Conservation (phyloP, 2,888 invertebrate species). For the Teleiodes luculella region DNA sequence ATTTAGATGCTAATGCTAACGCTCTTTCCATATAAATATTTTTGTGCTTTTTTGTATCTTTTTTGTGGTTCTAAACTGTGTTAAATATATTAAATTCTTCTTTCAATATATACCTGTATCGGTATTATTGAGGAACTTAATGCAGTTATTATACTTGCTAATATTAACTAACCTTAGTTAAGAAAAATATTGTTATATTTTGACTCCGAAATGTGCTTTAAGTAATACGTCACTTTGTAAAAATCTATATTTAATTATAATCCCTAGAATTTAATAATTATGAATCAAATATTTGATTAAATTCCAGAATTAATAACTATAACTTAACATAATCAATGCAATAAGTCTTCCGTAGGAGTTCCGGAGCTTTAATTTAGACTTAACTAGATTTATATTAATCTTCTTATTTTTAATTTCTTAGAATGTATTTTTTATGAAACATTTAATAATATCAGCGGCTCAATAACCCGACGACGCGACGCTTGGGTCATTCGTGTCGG, state of each 20-base stretch:
- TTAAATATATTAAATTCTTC: no score
- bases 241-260: slow-evolving; percentile 2
- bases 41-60: no score
- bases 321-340: slow-evolving; percentile 35
- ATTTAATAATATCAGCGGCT: neutral
- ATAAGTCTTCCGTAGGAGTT: slow-evolving; percentile 60
- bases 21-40: no score
- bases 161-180: neutral
- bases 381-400: slow-evolving; percentile 35
- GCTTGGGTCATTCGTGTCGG: no score
- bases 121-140: no score
- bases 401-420: neutral
- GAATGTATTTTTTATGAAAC: neutral
- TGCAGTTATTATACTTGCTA: no score
- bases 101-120: no score
- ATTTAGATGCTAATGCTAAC: no score
- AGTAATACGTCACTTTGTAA: slow-evolving; percentile 19
- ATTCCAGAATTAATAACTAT: neutral
- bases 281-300: slow-evolving; percentile 2
- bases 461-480: no score
- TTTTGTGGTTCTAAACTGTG: no score
- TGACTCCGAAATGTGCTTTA: slow-evolving; percentile 43
- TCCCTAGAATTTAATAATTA: neutral
- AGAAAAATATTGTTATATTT: neutral
- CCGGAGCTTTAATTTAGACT: slow-evolving; percentile 66